Percentiles rank a stretch among this genome's conserved stretches.
These are phyloP conservation scores for Venturia canescens DNA, from an alignment of 1,140 invertebrate species.

Conservation along the genomic window DNA sequence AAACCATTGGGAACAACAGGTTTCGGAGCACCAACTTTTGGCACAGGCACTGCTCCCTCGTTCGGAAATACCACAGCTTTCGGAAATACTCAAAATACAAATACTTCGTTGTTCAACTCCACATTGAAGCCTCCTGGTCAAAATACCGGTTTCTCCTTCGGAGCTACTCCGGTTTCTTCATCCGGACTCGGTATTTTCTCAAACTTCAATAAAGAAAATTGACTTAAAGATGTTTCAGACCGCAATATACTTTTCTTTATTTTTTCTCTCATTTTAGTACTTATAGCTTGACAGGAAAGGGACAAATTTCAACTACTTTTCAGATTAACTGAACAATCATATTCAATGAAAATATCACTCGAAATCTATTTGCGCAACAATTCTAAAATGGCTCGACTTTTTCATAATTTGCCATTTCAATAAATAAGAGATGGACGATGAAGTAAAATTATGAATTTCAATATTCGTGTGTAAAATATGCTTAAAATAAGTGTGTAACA, in stretches of 20 bases:
- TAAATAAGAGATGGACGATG: too few species aligned
- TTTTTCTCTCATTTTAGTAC: too few species aligned
- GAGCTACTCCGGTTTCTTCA: constrained; percentile 73
- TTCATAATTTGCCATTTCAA: background rate
- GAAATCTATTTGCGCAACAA: too few species aligned
- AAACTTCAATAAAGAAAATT: background rate
- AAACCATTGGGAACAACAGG: constrained; percentile 73
- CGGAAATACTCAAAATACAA: constrained; percentile 69
- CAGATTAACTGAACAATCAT: too few species aligned
- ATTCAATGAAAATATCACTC: too few species aligned
- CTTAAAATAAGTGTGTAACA: background rate
- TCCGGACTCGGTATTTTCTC: constrained; percentile 64
- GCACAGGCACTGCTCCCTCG: constrained; percentile 71
- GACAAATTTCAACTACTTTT: too few species aligned
- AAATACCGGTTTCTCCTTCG: constrained; percentile 76
- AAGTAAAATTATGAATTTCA: too few species aligned
- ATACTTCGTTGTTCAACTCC: constrained; percentile 77
- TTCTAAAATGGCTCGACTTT: too few species aligned
- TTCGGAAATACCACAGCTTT: constrained; percentile 76
- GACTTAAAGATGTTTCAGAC: constrained; percentile 59
- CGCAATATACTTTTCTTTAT: constrained; percentile 43
- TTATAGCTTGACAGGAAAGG: background rate
- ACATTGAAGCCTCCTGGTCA: constrained; percentile 72
- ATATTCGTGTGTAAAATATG: too few species aligned
- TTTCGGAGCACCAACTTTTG: constrained; percentile 79